Conservation (phyloP, 37 sponge, comb jelly and placozoan genomes). For the Haliclona indistincta region DNA sequence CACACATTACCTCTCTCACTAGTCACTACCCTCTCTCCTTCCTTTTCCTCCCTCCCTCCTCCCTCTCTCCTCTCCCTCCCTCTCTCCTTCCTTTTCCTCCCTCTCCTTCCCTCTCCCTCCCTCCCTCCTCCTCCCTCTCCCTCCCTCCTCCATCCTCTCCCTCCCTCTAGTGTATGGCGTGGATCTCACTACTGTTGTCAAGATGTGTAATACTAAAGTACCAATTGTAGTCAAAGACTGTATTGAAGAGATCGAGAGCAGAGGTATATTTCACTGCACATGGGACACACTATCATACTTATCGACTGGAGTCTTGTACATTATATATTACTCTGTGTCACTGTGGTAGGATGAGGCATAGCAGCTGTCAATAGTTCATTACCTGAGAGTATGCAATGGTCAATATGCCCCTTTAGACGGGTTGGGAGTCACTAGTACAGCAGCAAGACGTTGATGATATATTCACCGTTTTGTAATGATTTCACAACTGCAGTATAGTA, state of each 20-base stretch:
- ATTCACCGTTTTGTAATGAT: no score
- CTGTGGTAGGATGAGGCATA: background rate
- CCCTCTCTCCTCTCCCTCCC: no score
- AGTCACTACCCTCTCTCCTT: background rate
- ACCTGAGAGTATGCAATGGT: no score
- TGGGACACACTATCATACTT: background rate
- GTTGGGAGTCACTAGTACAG: no score
- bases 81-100: background rate
- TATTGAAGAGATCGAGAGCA: slow-evolving; percentile 74
- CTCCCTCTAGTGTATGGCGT: slow-evolving; percentile 76
- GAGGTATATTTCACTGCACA: slow-evolving; percentile 52
- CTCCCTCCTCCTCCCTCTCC: background rate
- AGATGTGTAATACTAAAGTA: slow-evolving; percentile 73
- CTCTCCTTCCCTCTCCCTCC: background rate
- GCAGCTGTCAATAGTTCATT: background rate
- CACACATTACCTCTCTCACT: background rate
- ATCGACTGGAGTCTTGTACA: background rate
- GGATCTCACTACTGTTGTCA: slow-evolving; percentile 83
- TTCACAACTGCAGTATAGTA: no score
- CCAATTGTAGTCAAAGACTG: slow-evolving; percentile 73
- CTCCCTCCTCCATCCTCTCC: background rate
- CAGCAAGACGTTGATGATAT: no score
- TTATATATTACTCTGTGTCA: background rate
- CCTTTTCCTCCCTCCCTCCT: background rate
- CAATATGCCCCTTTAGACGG: no score